Percentiles rank a stretch among this genome's conserved stretches.
Conservation (phyloP, 1,140 invertebrate genomes). For the Orius insidiosus region DNA sequence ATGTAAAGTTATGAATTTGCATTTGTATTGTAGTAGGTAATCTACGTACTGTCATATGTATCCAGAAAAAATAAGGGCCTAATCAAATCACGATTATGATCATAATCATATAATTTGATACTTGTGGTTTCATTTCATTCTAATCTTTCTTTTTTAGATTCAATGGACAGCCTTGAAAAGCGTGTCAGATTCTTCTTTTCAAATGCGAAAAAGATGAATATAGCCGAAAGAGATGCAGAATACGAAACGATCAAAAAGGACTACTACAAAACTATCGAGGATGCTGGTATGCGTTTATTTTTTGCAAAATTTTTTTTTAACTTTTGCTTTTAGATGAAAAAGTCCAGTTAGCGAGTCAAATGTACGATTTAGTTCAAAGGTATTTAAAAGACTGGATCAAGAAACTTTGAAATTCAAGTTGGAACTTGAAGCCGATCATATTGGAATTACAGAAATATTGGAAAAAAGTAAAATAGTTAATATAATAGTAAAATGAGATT, state of each 20-base stretch:
- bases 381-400: slow-evolving; percentile 79
- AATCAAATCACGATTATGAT: too few relatives aligned
- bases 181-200: slow-evolving; percentile 73
- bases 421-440: slow-evolving; percentile 94
- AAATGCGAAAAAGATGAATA: slow-evolving; percentile 66
- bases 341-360: slow-evolving; percentile 75
- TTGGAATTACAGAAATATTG: slow-evolving; percentile 89
- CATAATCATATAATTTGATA: too few relatives aligned
- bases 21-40: too few relatives aligned
- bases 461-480: slow-evolving; percentile 49
- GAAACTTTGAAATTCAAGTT: slow-evolving; percentile 96
- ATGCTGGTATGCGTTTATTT: slow-evolving; percentile 44
- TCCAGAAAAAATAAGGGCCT: too few relatives aligned
- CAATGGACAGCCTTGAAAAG: slow-evolving; percentile 82
- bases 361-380: slow-evolving; percentile 85
- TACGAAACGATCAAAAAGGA: slow-evolving; percentile 72
- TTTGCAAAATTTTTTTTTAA: slow-evolving; percentile 5
- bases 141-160: slow-evolving; percentile 44
- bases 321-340: slow-evolving; percentile 41
- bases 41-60: too few relatives aligned
- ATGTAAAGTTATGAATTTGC: too few relatives aligned
- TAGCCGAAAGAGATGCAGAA: slow-evolving; percentile 63
- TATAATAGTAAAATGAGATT: background rate
- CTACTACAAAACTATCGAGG: slow-evolving; percentile 83
- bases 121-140: background rate